Evolutionary conservation across 2,113 vertebrate genomes (phyloP).

Genomic region (Bubo bubo): DNA sequence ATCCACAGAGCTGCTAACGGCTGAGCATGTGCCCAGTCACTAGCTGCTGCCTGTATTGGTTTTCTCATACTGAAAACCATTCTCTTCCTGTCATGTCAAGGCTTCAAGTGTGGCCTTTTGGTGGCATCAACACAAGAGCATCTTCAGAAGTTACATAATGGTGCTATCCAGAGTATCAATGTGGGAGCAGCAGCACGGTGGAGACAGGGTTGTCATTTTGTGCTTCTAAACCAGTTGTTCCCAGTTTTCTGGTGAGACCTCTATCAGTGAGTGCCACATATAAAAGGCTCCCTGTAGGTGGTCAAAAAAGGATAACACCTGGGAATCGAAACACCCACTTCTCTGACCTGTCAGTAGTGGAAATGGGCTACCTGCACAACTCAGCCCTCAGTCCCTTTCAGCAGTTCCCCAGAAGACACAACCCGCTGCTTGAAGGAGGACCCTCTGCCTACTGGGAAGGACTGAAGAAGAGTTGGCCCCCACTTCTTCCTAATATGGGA

Average conservation of each 20-base stretch:
- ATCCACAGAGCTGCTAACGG: slow-evolving; percentile 9
- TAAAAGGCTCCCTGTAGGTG: neutral
- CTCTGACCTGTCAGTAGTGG: neutral
- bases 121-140: neutral
- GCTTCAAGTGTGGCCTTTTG: neutral
- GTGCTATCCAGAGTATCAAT: neutral
- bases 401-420: neutral
- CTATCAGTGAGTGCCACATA: neutral
- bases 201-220: neutral
- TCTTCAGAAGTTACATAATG: neutral
- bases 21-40: neutral
- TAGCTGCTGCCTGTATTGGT: neutral
- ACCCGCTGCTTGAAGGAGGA: neutral
- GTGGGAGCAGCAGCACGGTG: neutral
- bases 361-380: neutral
- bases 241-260: neutral
- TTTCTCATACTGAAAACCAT: neutral
- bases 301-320: neutral
- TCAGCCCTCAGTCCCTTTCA: neutral
- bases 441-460: neutral
- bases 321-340: neutral
- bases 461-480: neutral
- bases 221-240: neutral
- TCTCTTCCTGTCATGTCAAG: neutral
- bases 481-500: neutral